A percentile compares a stretch with the other conserved stretches of the same genome.
phyloP scores from a whole-genome alignment of 1,140 invertebrate species.

The Maconellicoccus hirsutus region DNA sequence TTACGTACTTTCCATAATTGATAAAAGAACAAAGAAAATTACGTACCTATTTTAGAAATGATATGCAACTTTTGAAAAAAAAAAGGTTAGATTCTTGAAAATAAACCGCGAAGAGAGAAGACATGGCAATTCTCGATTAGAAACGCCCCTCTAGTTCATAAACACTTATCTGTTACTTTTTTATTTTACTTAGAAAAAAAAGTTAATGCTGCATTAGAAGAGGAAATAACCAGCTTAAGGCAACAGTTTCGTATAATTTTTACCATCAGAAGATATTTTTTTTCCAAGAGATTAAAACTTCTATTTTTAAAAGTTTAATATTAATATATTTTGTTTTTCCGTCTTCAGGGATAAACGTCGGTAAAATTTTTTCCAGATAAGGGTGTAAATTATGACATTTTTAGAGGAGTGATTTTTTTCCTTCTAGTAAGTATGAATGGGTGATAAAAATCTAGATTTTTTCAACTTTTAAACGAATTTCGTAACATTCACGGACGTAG shows the following conservation, averaged over 20 bases:
- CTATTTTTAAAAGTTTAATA: slow-evolving; percentile 15
- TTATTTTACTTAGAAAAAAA: neutral
- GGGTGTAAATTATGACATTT: slow-evolving; percentile 16
- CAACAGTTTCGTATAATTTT: slow-evolving; percentile 21
- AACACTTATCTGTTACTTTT: slow-evolving; percentile 12
- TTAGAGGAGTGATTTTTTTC: neutral
- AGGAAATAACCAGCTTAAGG: slow-evolving; percentile 19
- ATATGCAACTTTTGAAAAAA: neutral
- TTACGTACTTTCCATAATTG: too few species aligned
- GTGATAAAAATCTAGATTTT: neutral
- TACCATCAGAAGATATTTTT: slow-evolving; percentile 4
- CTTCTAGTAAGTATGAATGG: neutral
- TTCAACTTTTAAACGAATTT: neutral
- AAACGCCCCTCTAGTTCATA: slow-evolving; percentile 8
- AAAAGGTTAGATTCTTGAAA: neutral
- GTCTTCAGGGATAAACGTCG: slow-evolving; percentile 13
- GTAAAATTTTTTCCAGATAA: slow-evolving; percentile 15
- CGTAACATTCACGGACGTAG: too few species aligned
- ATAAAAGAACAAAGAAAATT: neutral
- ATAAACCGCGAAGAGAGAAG: neutral
- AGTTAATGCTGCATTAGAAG: slow-evolving; percentile 10
- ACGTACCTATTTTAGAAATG: neutral
- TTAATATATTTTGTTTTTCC: slow-evolving; percentile 21
- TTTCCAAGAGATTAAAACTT: slow-evolving; percentile 12
- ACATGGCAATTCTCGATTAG: neutral